Percentiles rank a stretch among this genome's conserved stretches.
phyloP scores from a whole-genome alignment of 2,888 invertebrate species.

The Diabrotica balteata region DNA sequence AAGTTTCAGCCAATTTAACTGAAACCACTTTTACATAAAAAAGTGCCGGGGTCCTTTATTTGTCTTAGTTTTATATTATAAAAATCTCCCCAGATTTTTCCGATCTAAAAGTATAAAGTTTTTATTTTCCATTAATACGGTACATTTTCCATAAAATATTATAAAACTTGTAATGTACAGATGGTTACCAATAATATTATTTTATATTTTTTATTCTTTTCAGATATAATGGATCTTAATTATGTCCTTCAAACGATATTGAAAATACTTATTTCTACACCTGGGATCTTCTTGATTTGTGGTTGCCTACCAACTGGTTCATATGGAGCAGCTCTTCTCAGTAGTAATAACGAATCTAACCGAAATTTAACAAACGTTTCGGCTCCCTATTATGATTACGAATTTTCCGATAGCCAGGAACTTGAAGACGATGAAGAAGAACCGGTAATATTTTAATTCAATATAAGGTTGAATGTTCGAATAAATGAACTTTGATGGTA shows the following conservation, averaged over 20 bases:
- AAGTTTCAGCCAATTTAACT: too few relatives aligned
- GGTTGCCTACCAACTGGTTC: constrained; percentile 27
- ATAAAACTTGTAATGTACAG: too few relatives aligned
- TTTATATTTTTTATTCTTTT: not conserved
- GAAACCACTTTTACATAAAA: too few relatives aligned
- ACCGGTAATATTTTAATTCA: constrained; percentile 21
- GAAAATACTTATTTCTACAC: constrained; percentile 57
- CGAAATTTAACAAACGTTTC: constrained; percentile 42
- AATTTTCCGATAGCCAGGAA: constrained; percentile 38
- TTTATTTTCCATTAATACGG: too few relatives aligned
- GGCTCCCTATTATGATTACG: constrained; percentile 36
- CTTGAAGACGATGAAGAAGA: constrained; percentile 27
- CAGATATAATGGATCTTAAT: constrained; percentile 53
- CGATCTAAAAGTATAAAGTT: too few relatives aligned
- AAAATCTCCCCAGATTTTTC: too few relatives aligned
- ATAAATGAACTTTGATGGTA: too few relatives aligned
- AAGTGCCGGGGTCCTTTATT: too few relatives aligned
- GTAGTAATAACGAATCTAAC: constrained; percentile 45
- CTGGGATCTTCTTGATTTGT: constrained; percentile 45
- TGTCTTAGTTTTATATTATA: too few relatives aligned
- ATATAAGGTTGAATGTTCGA: too few relatives aligned
- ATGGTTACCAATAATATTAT: too few relatives aligned
- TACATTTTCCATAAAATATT: too few relatives aligned
- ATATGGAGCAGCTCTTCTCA: constrained; percentile 51
- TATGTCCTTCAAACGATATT: constrained; percentile 55